Percentiles rank a stretch among this genome's conserved stretches.
Conservation (phyloP, 2,113 vertebrate species). For the Lanius ludovicianus region DNA sequence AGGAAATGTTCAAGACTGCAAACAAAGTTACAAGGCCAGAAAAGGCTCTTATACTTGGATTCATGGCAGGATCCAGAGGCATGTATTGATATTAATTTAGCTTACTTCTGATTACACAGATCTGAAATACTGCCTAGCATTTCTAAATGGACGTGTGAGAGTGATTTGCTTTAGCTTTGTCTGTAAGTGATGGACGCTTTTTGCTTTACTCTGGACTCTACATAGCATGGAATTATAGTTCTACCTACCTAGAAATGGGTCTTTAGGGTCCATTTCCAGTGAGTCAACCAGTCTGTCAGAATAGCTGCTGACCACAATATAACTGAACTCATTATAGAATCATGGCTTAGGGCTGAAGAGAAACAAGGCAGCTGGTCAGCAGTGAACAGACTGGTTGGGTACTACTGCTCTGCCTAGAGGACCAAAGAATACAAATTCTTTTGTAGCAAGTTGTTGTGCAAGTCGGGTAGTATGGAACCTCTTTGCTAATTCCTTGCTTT, state of each 20-base stretch:
- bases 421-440: neutral
- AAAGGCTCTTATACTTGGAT: conserved; percentile 97
- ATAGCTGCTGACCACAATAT: neutral
- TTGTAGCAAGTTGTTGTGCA: neutral
- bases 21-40: conserved; percentile 98
- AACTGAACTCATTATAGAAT: neutral
- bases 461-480: neutral
- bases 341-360: neutral
- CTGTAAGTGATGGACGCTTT: neutral
- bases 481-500: neutral
- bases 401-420: neutral
- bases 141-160: neutral
- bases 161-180: neutral
- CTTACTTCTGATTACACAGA: neutral
- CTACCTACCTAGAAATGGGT: neutral
- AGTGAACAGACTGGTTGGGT: neutral
- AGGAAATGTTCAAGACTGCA: conserved; percentile 99
- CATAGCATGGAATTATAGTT: neutral
- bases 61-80: conserved; percentile 99
- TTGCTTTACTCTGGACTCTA: neutral
- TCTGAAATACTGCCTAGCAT: neutral
- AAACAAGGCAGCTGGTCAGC: neutral
- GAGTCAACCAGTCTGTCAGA: neutral
- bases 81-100: neutral
- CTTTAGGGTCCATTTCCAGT: neutral